Evolutionary conservation across 2,888 invertebrate species (phyloP), one percentile per base, ranked within the genome.

Genomic region (Sclerodermus sp.): DNA sequence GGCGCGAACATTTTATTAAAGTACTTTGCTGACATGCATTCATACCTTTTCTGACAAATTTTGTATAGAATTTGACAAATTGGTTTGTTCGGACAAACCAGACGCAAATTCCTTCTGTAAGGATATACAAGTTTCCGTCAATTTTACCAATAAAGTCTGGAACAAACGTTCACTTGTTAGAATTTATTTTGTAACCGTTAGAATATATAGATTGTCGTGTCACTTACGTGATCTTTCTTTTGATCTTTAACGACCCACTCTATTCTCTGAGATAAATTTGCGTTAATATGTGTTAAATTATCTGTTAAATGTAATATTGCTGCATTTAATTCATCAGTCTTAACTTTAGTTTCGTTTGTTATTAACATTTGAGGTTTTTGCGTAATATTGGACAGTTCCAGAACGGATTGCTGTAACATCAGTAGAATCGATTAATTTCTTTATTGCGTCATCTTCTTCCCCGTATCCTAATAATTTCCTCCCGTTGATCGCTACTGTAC

Each of bases 181-280:
- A n/a, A 34, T 34, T 12, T n/a, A 12, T 4, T 12, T 34, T 34
- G 12, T 34, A n/a, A 8, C 6, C 30, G 30, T 9, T 30, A 30
- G 10, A 42, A 31, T 41, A 2, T 38, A 36, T 1, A 12, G 15
- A 18, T 17, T 39, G 16, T 15, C 8, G 29, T 18, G 18, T 23
- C 4, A 71, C 73, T 71, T 66, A 80, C 80, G 54, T 79, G 77
- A 68, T 80, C 78, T 60, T 77, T 76, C 32, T 64, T 59, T 56
- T 78, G 74, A 62, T 82, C 81, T 34, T 79, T 79, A 8, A 63
- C 58, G 15, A 77, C 64, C 79, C 79, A 81, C 42, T 76, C 70
- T 23, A 81, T 65, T 51, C 73, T 74, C 45, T 71, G 73, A 10
- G 76, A 72, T 30, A 82, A 62, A 1, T 80, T 80, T 49, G 76